Conservation (phyloP, 2,797 vertebrate genomes). For the Neostethus bicornis region DNA sequence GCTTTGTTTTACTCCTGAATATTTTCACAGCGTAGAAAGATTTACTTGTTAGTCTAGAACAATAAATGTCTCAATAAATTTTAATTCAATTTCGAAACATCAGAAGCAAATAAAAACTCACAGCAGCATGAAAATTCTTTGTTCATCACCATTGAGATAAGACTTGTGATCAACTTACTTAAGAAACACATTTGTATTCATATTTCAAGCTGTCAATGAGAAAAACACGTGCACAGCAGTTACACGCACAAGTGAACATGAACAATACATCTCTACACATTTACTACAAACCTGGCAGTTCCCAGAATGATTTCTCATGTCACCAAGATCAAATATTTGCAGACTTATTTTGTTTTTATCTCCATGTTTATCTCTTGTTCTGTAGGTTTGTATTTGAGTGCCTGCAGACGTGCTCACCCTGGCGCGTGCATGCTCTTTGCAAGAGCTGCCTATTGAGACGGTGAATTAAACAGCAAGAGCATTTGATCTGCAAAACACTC, state of each 20-base stretch:
- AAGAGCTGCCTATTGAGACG: slow-evolving; percentile 75
- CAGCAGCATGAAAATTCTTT: slow-evolving; percentile 10
- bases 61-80: background rate
- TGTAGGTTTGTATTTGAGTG: slow-evolving; percentile 53
- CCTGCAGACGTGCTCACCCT: slow-evolving; percentile 49
- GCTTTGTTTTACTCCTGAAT: background rate
- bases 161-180: slow-evolving; percentile 31
- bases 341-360: slow-evolving; percentile 59
- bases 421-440: slow-evolving; percentile 56
- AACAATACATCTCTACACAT: slow-evolving; percentile 43
- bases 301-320: slow-evolving; percentile 42
- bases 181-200: slow-evolving; percentile 40
- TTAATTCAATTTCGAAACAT: slow-evolving; percentile 1
- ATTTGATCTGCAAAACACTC: slow-evolving; percentile 78
- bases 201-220: slow-evolving; percentile 20
- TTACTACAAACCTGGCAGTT: slow-evolving; percentile 37
- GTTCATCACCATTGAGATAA: slow-evolving; percentile 23
- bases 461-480: slow-evolving; percentile 79
- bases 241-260: slow-evolving; percentile 53
- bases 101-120: slow-evolving; percentile 5
- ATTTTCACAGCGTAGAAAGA: background rate
- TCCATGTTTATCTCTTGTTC: slow-evolving; percentile 55
- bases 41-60: background rate
- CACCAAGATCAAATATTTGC: slow-evolving; percentile 61
- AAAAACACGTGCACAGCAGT: slow-evolving; percentile 49